Conservation (phyloP, 92 coral and sea anemone species). For the Phenganax marumi region DNA sequence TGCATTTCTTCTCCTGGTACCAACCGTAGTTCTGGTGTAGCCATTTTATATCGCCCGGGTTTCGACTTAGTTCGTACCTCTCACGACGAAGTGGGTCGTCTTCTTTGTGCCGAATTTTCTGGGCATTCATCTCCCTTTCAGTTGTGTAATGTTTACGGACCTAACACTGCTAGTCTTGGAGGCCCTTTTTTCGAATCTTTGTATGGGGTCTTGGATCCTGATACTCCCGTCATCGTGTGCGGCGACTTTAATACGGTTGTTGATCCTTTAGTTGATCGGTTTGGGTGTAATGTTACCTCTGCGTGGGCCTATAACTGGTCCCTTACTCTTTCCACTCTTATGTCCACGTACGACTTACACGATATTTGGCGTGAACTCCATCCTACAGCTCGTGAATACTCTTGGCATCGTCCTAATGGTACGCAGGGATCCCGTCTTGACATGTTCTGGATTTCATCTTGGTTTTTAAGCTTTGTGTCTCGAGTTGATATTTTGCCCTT, state of each 20-base stretch:
- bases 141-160: conserved; percentile 3
- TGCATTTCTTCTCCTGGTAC: conserved; percentile 30
- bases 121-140: background rate
- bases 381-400: background rate
- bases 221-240: background rate
- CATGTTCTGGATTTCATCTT: conserved; percentile 31
- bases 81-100: conserved; percentile 19
- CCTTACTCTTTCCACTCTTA: background rate
- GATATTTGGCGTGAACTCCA: conserved; percentile 49
- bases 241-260: no score
- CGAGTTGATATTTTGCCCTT: no score
- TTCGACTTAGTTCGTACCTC: background rate
- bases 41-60: conserved; percentile 27
- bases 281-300: background rate
- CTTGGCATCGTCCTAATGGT: conserved; percentile 48
- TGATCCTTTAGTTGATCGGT: background rate
- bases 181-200: conserved; percentile 33
- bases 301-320: conserved; percentile 30
- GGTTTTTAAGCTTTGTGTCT: no score
- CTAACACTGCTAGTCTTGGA: background rate
- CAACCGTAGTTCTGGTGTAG: conserved; percentile 23
- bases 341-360: background rate
- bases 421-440: conserved; percentile 48
- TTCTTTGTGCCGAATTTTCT: conserved; percentile 22
- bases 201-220: background rate